A percentile compares a stretch with the other conserved stretches of the same genome.
phyloP scores from a whole-genome alignment of 2,888 invertebrate species.

The Leptopilina syphax region DNA sequence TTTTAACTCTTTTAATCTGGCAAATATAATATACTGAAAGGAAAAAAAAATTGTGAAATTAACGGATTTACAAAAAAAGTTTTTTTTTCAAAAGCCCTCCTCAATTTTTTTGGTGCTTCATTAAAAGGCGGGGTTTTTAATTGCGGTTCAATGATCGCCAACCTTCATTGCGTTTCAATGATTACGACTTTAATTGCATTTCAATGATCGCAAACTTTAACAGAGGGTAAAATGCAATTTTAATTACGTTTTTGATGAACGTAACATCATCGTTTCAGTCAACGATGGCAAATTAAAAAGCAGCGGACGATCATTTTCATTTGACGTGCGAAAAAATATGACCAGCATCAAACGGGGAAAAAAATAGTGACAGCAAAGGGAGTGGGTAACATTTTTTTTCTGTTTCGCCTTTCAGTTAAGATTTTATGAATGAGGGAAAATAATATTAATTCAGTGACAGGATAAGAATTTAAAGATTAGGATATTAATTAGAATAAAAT shows the following conservation, averaged over 20 bases:
- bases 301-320: too few species aligned
- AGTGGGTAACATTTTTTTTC: too few species aligned
- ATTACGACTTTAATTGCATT: background rate
- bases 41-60: background rate
- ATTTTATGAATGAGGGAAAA: too few species aligned
- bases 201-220: background rate
- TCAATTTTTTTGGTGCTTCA: background rate
- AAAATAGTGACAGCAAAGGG: background rate
- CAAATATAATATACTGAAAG: background rate
- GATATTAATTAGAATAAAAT: too few species aligned
- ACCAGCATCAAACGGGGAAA: background rate
- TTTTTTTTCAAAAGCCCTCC: background rate
- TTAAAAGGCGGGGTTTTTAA: background rate
- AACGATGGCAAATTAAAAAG: too few species aligned
- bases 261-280: too few species aligned
- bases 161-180: background rate
- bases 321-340: too few species aligned
- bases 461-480: too few species aligned
- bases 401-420: too few species aligned
- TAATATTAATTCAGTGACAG: too few species aligned
- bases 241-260: too few species aligned
- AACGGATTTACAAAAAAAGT: background rate
- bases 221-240: too few species aligned
- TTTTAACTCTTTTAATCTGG: conserved; percentile 15
- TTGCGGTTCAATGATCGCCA: background rate